These are phyloP conservation scores for Gastrophysa polygoni DNA, from an alignment of 2,888 invertebrate species.

Conservation along the genomic window DNA sequence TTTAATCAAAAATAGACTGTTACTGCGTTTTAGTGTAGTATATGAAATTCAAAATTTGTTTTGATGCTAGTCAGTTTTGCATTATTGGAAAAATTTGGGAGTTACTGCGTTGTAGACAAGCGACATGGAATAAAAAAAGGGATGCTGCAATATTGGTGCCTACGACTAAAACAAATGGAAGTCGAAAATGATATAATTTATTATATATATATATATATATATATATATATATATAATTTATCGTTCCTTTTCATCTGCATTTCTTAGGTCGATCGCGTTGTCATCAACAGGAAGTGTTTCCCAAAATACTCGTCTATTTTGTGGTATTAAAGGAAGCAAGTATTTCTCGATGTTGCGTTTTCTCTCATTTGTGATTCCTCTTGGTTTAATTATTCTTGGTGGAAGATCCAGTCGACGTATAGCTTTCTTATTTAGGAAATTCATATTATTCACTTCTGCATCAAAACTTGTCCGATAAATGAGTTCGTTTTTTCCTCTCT, in stretches of 20 bases:
- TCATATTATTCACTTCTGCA: conserved; percentile 4
- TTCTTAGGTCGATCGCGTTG: conserved; percentile 1
- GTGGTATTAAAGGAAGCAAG: conserved; percentile 6
- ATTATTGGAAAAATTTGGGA: too few species aligned
- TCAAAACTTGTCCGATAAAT: conserved; percentile 1
- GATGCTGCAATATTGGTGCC: too few species aligned
- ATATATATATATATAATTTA: conserved; percentile 9
- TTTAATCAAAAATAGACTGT: too few species aligned
- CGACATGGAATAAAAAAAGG: too few species aligned
- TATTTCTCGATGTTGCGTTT: background rate
- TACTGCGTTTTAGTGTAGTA: too few species aligned
- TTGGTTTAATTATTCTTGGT: conserved; percentile 1
- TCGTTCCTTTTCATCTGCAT: conserved; percentile 6
- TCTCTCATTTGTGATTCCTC: conserved; percentile 6
- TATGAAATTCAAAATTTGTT: too few species aligned
- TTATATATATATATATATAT: background rate
- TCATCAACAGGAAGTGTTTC: conserved; percentile 2
- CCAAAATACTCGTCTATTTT: conserved; percentile 9
- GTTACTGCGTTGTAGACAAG: too few species aligned
- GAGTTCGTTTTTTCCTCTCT: conserved; percentile 5
- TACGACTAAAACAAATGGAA: conserved; percentile 1
- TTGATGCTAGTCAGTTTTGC: too few species aligned
- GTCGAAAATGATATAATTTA: conserved; percentile 19
- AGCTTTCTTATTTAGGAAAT: conserved; percentile 2
- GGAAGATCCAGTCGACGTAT: background rate